Evolutionary conservation across 2,888 invertebrate genomes (phyloP).

Genomic region (Thymelicus lineola): DNA sequence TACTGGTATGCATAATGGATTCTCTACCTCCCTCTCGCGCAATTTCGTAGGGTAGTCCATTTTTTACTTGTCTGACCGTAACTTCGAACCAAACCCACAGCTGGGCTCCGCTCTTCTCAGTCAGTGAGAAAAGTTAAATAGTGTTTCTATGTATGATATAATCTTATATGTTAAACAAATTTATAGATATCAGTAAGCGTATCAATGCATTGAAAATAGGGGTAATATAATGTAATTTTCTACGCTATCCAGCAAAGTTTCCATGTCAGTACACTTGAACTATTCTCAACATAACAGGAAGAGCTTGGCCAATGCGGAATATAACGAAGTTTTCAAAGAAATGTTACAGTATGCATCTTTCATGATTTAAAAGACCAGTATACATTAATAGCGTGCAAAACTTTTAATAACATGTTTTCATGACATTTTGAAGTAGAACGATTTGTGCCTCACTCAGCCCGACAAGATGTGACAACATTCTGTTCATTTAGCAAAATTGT

Average conservation of each 20-base stretch:
- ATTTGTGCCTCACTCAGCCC: too few relatives aligned
- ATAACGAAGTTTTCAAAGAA: constrained; percentile 16
- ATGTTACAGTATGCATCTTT: constrained; percentile 14
- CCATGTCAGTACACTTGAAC: constrained; percentile 23
- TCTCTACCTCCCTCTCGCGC: too few relatives aligned
- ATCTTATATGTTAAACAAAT: neutral
- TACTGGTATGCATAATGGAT: too few relatives aligned
- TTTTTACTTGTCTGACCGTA: too few relatives aligned
- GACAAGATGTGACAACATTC: too few relatives aligned
- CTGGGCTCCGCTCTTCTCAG: too few relatives aligned
- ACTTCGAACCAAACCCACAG: too few relatives aligned
- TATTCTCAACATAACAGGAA: constrained; percentile 17
- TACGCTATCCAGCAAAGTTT: constrained; percentile 19
- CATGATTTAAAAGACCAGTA: neutral
- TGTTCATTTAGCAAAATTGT: too few relatives aligned
- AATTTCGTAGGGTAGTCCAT: too few relatives aligned
- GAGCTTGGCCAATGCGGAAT: constrained; percentile 8
- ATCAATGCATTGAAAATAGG: constrained; percentile 1
- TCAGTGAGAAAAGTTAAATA: too few relatives aligned
- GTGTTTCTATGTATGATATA: neutral
- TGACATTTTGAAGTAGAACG: constrained; percentile 1
- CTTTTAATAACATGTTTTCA: constrained; percentile 1
- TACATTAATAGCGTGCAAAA: neutral
- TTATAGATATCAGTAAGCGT: neutral
- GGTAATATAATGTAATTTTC: constrained; percentile 24